Evolutionary conservation across 2,888 invertebrate genomes (phyloP), one percentile per base, ranked within the genome.

Genomic region (Sussaba pulchella): DNA sequence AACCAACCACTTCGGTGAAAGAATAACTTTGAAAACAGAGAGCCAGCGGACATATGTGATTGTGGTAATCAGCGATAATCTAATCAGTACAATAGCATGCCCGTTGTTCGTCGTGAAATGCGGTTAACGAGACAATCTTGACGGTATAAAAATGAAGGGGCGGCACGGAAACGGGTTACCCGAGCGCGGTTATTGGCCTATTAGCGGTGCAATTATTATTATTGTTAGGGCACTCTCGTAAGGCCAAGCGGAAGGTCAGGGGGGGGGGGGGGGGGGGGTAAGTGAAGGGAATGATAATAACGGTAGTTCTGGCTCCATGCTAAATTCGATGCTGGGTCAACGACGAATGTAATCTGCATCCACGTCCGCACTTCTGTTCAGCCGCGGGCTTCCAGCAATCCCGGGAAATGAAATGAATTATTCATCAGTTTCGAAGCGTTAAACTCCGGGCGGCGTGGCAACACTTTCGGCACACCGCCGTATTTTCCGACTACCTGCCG

Each of bases 391-490:
- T 61, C 26, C 76, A 52, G 84, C 87, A 86, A 89, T 87, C 86
- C 81, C 82, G 85, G 78, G 86, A 89, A 82, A 90, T 89, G 88
- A 88, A 90, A 90, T 90, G 90, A 89, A 90, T 90, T 86, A 90
- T 90, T 90, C 88, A 90, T 88, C 82, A 79, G 78, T 82, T 85
- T 75, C 82, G 81, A 87, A 81, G 84, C 84, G 85, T 84, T 85
- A 87, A 86, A 85, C 85, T 86, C 64, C 77, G 74, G 43, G 59
- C 80, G 82, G 75, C 78, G 75, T 43, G 76, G 76, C 80, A 80
- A 80, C 76, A 82, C 82, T 80, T 80, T 76, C 59, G 36, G 66
- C 67, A 21, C 50, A 19, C 63, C 41, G 47, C 64, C 63, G 26
- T 43, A 19, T 26, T 14, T 31, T 14, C 14, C 54, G 4, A 26